A percentile compares a stretch with the other conserved stretches of the same genome.
phyloP scores from a whole-genome alignment of 64 coral and sea anemone species.

The Platygyra sinensis region DNA sequence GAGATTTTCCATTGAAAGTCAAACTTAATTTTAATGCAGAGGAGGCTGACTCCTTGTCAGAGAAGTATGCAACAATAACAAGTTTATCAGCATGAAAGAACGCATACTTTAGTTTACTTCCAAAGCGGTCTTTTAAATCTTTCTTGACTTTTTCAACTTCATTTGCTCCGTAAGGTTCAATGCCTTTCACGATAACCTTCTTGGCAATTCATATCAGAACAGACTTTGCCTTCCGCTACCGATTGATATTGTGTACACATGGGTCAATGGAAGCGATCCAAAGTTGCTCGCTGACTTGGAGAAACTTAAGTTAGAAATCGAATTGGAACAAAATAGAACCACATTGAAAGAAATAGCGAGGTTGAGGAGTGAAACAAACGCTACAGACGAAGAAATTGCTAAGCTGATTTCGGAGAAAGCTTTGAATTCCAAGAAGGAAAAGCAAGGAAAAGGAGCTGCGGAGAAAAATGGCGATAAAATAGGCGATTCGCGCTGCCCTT shows the following conservation, averaged over 20 bases:
- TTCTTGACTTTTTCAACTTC: constrained; percentile 74
- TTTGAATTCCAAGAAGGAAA: constrained; percentile 18
- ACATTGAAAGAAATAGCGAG: constrained; percentile 38
- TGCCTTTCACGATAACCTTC: constrained; percentile 88
- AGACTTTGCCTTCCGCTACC: constrained; percentile 95
- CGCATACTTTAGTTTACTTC: constrained; percentile 56
- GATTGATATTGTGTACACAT: constrained; percentile 97
- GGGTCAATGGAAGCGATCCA: constrained; percentile 98
- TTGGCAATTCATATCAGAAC: constrained; percentile 79
- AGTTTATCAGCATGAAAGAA: constrained; percentile 67
- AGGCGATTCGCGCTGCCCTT: constrained; percentile 58
- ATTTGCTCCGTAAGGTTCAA: constrained; percentile 69
- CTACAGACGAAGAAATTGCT: constrained; percentile 15
- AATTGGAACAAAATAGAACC: constrained; percentile 73
- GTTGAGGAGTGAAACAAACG: constrained; percentile 32
- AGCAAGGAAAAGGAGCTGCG: constrained; percentile 9
- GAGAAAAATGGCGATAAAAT: constrained; percentile 16
- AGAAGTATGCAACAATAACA: constrained; percentile 75
- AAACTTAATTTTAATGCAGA: constrained; percentile 51
- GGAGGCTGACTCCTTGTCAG: constrained; percentile 45
- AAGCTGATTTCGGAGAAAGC: constrained; percentile 6
- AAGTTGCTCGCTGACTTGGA: constrained; percentile 68
- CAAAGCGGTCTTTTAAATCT: constrained; percentile 53
- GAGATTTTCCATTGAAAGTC: constrained; percentile 55
- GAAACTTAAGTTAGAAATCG: constrained; percentile 71